Conservation (phyloP, 2,888 invertebrate species). For the Prenolepis imparis region DNA sequence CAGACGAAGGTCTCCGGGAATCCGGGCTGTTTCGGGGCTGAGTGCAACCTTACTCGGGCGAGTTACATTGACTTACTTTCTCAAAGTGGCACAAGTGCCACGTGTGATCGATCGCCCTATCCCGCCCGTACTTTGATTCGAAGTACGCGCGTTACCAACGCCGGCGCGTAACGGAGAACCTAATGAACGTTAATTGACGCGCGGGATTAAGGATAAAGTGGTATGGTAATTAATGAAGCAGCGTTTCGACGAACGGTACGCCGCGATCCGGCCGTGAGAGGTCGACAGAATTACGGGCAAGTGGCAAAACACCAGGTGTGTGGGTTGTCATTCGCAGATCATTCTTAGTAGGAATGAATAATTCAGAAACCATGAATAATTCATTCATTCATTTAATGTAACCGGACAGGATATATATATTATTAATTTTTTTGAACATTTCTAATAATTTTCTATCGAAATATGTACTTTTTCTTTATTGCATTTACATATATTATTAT, state of each 20-base stretch:
- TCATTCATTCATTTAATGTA: background rate
- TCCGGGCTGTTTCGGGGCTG: constrained; percentile 46
- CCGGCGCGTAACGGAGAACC: background rate
- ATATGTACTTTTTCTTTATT: background rate
- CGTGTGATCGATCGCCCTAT: constrained; percentile 71
- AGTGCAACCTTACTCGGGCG: constrained; percentile 76
- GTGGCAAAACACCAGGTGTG: constrained; percentile 6
- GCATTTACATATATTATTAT: background rate
- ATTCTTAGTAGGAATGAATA: background rate
- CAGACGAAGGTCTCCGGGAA: constrained; percentile 67
- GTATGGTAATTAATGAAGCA: constrained; percentile 39
- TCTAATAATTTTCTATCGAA: background rate
- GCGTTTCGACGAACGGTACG: constrained; percentile 10
- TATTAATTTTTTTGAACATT: background rate
- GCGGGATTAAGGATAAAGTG: constrained; percentile 40
- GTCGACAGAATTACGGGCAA: background rate
- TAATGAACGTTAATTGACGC: constrained; percentile 56
- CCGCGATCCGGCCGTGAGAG: background rate
- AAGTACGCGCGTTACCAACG: constrained; percentile 40
- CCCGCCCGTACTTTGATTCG: constrained; percentile 59
- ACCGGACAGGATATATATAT: background rate
- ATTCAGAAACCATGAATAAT: constrained; percentile 30
- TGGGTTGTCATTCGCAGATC: background rate
- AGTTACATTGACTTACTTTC: constrained; percentile 83
- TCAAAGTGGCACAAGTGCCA: constrained; percentile 78